phyloP scores from a whole-genome alignment of 2,888 invertebrate species.

The Eledona agricola region DNA sequence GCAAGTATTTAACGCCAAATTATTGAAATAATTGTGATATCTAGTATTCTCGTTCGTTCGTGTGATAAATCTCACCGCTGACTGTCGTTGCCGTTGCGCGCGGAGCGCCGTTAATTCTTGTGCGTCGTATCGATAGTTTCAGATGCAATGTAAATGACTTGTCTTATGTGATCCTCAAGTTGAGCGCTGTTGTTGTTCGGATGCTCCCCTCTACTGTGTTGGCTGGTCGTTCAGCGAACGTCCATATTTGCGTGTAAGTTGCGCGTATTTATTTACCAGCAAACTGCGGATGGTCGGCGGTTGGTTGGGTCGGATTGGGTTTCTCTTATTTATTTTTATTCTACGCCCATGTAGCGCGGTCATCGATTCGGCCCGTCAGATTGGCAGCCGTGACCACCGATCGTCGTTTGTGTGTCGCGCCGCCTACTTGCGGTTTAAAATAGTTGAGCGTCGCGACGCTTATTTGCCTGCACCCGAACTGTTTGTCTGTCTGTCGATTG shows the following conservation, averaged over 20 bases:
- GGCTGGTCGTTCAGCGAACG: slow-evolving; percentile 57
- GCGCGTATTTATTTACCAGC: slow-evolving; percentile 16
- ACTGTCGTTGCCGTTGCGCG: no score
- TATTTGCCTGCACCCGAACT: no score
- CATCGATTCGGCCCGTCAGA: background rate
- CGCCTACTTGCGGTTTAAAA: no score
- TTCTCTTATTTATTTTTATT: no score
- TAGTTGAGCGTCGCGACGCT: no score
- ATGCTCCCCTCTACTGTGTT: slow-evolving; percentile 54
- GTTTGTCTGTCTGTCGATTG: slow-evolving; percentile 11
- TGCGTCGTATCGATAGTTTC: no score
- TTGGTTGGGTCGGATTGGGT: no score
- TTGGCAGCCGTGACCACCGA: slow-evolving; percentile 14
- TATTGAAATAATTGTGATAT: slow-evolving; percentile 62
- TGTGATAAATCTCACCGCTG: slow-evolving; percentile 55
- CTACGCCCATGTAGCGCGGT: no score
- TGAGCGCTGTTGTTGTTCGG: no score
- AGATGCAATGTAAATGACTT: slow-evolving; percentile 54
- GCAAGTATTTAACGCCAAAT: slow-evolving; percentile 63
- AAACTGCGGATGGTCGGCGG: no score
- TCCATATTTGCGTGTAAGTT: slow-evolving; percentile 60
- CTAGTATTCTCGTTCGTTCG: slow-evolving; percentile 61
- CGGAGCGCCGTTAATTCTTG: no score
- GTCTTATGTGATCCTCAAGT: slow-evolving; percentile 53
- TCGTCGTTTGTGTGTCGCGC: no score